These are phyloP conservation scores for Trachurus trachurus DNA, from an alignment of 2,797 vertebrate species.

Conservation along the genomic window DNA sequence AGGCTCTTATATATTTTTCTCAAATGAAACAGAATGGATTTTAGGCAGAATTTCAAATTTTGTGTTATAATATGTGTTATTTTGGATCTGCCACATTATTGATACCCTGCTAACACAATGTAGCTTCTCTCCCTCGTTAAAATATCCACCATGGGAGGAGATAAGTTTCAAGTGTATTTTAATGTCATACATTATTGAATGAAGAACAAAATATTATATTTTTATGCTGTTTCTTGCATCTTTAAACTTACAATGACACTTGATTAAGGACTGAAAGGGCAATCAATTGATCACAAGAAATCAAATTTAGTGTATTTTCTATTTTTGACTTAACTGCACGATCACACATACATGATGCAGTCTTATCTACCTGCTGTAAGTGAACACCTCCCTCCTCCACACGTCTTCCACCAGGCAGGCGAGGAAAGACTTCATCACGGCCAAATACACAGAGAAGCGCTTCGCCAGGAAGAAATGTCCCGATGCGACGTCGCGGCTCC, in stretches of 20 bases:
- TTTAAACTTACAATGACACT: neutral
- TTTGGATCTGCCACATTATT: neutral
- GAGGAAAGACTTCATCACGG: constrained; percentile 97
- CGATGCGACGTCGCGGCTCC: constrained; percentile 88
- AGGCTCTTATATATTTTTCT: neutral
- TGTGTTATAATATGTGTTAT: no score
- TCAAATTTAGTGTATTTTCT: neutral
- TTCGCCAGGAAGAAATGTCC: constrained; percentile 91
- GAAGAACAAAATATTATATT: neutral
- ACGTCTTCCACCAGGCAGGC: constrained; percentile 88
- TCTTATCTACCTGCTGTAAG: neutral
- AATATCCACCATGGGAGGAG: neutral
- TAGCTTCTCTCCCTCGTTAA: neutral
- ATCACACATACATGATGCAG: neutral
- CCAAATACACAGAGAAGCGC: constrained; percentile 96
- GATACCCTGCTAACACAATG: neutral
- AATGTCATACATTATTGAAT: neutral
- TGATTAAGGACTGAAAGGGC: neutral
- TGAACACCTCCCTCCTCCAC: neutral
- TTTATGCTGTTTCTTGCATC: neutral
- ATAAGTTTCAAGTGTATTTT: neutral
- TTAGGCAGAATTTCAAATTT: neutral
- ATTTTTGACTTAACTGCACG: neutral
- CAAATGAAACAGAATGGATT: neutral
- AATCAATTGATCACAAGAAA: neutral